Evolutionary conservation across 2,888 invertebrate species (phyloP).

Genomic region (Horisme vitalbata): DNA sequence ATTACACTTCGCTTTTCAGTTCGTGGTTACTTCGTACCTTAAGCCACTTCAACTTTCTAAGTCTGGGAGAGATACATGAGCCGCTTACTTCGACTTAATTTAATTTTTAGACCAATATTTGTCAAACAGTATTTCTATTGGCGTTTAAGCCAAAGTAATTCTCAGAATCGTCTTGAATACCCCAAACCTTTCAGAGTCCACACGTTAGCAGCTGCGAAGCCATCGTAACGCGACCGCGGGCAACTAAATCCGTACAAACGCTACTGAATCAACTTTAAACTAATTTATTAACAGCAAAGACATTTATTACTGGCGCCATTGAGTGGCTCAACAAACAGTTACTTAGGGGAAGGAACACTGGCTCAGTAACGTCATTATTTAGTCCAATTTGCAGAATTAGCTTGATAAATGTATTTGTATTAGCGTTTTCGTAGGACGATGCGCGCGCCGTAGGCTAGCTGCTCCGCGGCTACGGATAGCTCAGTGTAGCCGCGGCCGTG

Average conservation of each 20-base stretch:
- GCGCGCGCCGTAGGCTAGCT: slow-evolving; percentile 73
- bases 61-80: too few relatives aligned
- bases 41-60: too few relatives aligned
- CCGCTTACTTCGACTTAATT: too few relatives aligned
- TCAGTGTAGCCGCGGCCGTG: slow-evolving; percentile 56
- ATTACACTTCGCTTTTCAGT: too few relatives aligned
- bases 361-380: slow-evolving; percentile 72
- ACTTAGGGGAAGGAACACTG: slow-evolving; percentile 53
- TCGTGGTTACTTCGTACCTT: too few relatives aligned
- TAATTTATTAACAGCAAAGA: slow-evolving; percentile 64
- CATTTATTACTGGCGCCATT: slow-evolving; percentile 60
- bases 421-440: slow-evolving; percentile 68
- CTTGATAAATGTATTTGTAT: slow-evolving; percentile 79
- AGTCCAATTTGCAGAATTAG: slow-evolving; percentile 79
- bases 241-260: slow-evolving; percentile 38
- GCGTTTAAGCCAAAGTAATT: too few relatives aligned
- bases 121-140: too few relatives aligned
- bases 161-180: neutral
- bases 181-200: slow-evolving; percentile 1
- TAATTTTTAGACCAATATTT: too few relatives aligned
- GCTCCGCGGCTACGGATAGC: slow-evolving; percentile 42
- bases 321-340: slow-evolving; percentile 59
- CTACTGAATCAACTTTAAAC: slow-evolving; percentile 58
- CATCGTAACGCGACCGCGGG: slow-evolving; percentile 43
- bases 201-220: slow-evolving; percentile 29